Evolutionary conservation across 2,113 vertebrate species (phyloP).

Genomic region (Dolichotis patagonum): DNA sequence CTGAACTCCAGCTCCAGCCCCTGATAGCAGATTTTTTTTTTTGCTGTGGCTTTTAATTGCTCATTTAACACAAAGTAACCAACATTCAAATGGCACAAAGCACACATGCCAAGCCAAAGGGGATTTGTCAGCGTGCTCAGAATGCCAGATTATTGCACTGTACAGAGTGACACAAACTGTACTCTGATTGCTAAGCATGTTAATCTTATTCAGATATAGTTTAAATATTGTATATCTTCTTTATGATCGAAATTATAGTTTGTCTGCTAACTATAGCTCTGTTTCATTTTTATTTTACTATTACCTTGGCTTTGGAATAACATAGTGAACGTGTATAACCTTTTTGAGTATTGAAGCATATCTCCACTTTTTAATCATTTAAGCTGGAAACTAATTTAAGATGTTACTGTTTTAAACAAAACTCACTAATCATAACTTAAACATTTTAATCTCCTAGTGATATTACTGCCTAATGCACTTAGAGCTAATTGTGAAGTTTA

Average conservation of each 20-base stretch:
- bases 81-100: background rate
- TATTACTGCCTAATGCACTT: background rate
- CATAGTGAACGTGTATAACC: background rate
- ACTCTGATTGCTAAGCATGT: background rate
- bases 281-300: slow-evolving; percentile 44
- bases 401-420: slow-evolving; percentile 2
- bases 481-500: background rate
- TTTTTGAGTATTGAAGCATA: background rate
- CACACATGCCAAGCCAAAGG: background rate
- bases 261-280: background rate
- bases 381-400: background rate
- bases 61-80: background rate
- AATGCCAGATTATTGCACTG: background rate
- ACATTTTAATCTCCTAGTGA: background rate
- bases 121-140: background rate
- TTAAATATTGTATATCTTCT: background rate
- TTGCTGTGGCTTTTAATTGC: slow-evolving; percentile 23
- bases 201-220: background rate
- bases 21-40: background rate
- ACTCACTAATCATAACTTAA: background rate
- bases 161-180: background rate
- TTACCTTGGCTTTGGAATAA: background rate
- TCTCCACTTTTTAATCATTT: background rate
- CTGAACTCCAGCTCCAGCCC: background rate
- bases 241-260: background rate